Base-by-base conservation (phyloP, 2,888 invertebrate species). In the Meta bourneti region DNA sequence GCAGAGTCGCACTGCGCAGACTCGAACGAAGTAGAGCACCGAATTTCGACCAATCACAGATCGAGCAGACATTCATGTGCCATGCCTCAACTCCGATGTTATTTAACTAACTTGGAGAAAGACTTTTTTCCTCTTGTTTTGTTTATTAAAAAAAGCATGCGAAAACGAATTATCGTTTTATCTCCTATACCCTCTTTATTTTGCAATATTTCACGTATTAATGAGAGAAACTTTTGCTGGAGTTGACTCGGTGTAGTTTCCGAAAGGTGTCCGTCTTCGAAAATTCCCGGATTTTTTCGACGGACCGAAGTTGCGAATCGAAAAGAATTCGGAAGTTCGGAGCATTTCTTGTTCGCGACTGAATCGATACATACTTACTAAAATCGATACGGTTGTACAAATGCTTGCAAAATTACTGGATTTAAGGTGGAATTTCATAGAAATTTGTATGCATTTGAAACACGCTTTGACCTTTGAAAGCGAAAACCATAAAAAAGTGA, bases 31-130 rank as follows among this genome's bases (percentile, higher is more conserved):
- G 91, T 91, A 87, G 91, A 91, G 87, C 91, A 87, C 77, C 83
- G 83, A 88, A 91, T 91, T 87, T 87, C 78, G 52, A 78, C 91
- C 91, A 91, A 91, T 91, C 91, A 79, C 54, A 91, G 77, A 51
- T 54, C 75, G 19, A 83, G 79, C 77, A 82, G 82, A 91, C 91
- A 78, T 91, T 78, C 91, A 91, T 91, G 87, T 91, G 91, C 87
- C 61, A 54, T 72, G 91, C 82, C 75, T 91, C 70, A 77, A 87
- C 87, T 83, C 82, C 87, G 77, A 78, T 87, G 87, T 91, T 91
- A 91, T 91, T 91, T 91, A 91, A 91, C 87, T 91, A 87, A 91
- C 91, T 91, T 91, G 79, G 83, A 49, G 79, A 91, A 91, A 87
- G 82, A 61, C 51, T 86, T 91, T 90, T 91, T 85, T 75, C 51